Conservation (phyloP, 2,888 invertebrate species). For the Ischnus inquisitorius region DNA sequence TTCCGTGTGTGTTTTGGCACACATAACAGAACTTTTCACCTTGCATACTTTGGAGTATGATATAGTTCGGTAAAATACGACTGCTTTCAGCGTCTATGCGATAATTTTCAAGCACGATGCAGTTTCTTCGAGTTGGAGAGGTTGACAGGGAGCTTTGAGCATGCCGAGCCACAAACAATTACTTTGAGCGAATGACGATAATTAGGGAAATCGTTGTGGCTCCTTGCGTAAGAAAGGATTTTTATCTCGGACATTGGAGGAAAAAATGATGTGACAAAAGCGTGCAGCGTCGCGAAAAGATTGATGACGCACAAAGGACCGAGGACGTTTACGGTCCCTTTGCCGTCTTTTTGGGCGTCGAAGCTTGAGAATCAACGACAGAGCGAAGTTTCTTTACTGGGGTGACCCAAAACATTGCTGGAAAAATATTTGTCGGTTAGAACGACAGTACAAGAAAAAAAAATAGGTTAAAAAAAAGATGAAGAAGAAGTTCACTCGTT, state of each 20-base stretch:
- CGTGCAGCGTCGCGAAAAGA: neutral
- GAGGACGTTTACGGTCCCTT: slow-evolving; percentile 29
- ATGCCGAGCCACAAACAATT: neutral
- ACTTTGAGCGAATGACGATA: neutral
- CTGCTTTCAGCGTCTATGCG: neutral
- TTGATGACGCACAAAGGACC: slow-evolving; percentile 31
- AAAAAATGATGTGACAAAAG: slow-evolving; percentile 44
- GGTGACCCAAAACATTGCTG: slow-evolving; percentile 50
- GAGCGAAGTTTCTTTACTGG: slow-evolving; percentile 27
- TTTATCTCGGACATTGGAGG: slow-evolving; percentile 36
- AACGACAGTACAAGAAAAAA: slow-evolving; percentile 22
- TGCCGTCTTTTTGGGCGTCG: slow-evolving; percentile 36
- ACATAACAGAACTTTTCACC: neutral
- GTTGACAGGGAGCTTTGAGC: neutral
- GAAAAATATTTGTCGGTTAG: slow-evolving; percentile 51
- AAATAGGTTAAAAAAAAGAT: slow-evolving; percentile 21
- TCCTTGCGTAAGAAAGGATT: slow-evolving; percentile 32
- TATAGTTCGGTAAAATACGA: neutral
- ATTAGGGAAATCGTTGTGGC: neutral
- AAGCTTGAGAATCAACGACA: slow-evolving; percentile 45
- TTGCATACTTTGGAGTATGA: neutral
- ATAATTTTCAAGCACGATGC: neutral
- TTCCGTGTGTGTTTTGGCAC: neutral
- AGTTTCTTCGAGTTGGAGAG: neutral
- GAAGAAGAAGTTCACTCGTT: slow-evolving; percentile 48